Base-by-base conservation (phyloP, 2,797 vertebrate species). In the Clarias laeviceps region DNA sequence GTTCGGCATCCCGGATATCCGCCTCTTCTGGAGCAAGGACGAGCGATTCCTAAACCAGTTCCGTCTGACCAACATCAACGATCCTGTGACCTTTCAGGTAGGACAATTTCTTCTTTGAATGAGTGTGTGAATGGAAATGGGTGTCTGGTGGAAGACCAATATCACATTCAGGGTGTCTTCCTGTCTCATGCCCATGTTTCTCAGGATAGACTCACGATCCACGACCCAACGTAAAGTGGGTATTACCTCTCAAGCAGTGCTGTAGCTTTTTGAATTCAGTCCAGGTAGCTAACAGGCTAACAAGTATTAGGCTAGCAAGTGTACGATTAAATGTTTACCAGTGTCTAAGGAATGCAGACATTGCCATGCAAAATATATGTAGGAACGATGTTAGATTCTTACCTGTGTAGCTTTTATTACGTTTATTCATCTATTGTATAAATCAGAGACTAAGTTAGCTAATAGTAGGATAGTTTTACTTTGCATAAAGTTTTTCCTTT, bases 21-120 rank as follows among this genome's bases (percentile, higher is more conserved):
- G 98, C 2, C 93, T 99, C 24, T 99, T 99, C 93, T 99, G 97
- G 97, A 98, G 97, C 78, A 92, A 94, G 87, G 97, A 98, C 0
- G 94, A 97, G 12, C 95, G 97, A 65, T 98, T 98, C 93, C 92
- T 97, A 82, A 92, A 91, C 34, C 98, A 99, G 93, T 99, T 99
- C 91, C 82, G 27, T 3, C 91, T 97, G 22, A 82, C 93, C 12
- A 92, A 96, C 87, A 89, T 98, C 90, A 94, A 96, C 73, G 95
- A 96, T 87, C 90, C 92, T 57, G 84, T 99, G 91, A 93, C 92
- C 89, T 99, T 97, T 91, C 96, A 98, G 97, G 98, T 99, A 94
- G 66, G 66, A 74, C 20, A 5, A 2, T n/a, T 4, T 50, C 22
- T 4, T 4, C 24, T 50, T 50, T 73, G 40, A 73, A 45, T 50